Base-by-base conservation (phyloP, 2,113 vertebrate species). In the Xenopus tropicalis region DNA sequence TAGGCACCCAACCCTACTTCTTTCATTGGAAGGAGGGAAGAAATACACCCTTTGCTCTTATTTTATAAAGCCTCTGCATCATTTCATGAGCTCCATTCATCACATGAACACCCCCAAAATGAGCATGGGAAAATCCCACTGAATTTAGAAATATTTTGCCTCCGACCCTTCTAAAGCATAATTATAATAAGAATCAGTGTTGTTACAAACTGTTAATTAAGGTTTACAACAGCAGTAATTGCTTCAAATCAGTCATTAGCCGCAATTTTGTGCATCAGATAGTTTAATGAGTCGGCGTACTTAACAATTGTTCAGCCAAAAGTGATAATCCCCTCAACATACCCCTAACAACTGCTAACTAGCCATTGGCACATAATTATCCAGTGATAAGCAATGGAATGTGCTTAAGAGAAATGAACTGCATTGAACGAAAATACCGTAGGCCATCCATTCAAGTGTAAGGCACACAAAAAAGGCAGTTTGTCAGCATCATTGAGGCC, bases 191-290 rank as follows among this genome's bases (percentile, higher is more conserved):
- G 13, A 69, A 56, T 6, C 74, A 71, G 0, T n/a, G 65, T 64
- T 44, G 46, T 57, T 79, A n/a, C 6, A 72, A 74, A 76, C 61
- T 72, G 23, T 73, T 83, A 82, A 82, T 86, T 76, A 80, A 5
- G 24, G 70, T 78, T 82, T 82, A 75, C 23, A 54, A 78, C 3
- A 0, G 0, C 67, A 77, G 66, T 2, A 75, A 82, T 81, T 66
- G 74, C 80, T 72, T 80, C 76, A 81, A 84, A 78, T 69, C 81
- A 72, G 66, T 78, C 77, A 79, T 80, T 75, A 82, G 78, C 78
- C 61, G 58, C 77, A 78, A 10, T 79, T 78, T 70, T 77, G 72
- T 74, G 66, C 21, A 76, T 67, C 61, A 69, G 62, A 73, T 65
- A 81, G 77, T 68, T 81, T 72, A 74, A 83, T 25, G 80, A 83